These are phyloP conservation scores for Pseudonaja textilis DNA, from an alignment of 2,113 vertebrate species.

Conservation along the genomic window DNA sequence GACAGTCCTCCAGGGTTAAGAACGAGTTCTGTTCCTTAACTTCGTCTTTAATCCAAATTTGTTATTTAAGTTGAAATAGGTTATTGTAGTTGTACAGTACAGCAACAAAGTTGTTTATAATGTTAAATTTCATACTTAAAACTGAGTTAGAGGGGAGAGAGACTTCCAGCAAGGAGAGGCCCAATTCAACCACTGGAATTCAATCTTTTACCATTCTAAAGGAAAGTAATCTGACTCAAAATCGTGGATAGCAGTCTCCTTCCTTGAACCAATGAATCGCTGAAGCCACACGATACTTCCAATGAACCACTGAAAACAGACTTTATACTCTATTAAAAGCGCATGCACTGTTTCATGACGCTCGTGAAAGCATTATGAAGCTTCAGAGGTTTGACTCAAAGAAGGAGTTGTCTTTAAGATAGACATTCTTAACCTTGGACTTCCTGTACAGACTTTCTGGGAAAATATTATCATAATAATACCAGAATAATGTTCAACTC, in stretches of 20 bases:
- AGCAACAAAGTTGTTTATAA: background rate
- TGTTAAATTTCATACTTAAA: background rate
- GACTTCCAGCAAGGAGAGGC: background rate
- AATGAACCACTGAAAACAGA: background rate
- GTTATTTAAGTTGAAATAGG: background rate
- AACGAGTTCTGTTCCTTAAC: background rate
- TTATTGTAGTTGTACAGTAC: background rate
- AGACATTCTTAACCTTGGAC: background rate
- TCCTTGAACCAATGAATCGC: background rate
- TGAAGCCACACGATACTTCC: background rate
- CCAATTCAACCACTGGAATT: background rate
- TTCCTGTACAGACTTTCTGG: background rate
- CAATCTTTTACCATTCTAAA: background rate
- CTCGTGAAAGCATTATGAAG: background rate
- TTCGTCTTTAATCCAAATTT: background rate
- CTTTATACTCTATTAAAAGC: background rate
- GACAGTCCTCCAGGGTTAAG: background rate
- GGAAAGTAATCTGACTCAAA: background rate
- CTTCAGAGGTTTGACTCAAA: background rate
- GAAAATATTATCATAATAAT: too few relatives aligned
- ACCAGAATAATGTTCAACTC: background rate
- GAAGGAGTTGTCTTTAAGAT: background rate
- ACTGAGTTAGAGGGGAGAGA: background rate
- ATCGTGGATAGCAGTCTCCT: background rate
- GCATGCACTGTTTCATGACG: background rate